Conservation (phyloP, 2,113 vertebrate genomes). For the Microtus montanus region DNA sequence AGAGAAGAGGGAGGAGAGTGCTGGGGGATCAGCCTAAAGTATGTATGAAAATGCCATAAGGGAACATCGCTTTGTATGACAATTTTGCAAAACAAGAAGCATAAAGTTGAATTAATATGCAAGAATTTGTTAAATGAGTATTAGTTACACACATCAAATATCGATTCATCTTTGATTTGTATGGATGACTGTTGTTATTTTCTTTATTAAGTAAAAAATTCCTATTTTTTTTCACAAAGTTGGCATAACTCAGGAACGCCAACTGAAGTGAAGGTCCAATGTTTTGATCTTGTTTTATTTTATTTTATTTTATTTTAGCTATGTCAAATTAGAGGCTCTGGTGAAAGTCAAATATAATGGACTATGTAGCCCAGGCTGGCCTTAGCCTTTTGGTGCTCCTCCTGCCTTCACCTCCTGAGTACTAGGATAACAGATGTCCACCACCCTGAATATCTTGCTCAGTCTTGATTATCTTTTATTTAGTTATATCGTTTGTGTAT, state of each 20-base stretch:
- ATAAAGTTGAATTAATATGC: slow-evolving; percentile 1
- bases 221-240: neutral
- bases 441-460: neutral
- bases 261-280: neutral
- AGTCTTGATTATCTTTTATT: neutral
- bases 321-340: neutral
- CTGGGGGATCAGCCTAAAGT: neutral
- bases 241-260: slow-evolving; percentile 9
- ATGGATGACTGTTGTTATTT: neutral
- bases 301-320: neutral
- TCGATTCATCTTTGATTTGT: slow-evolving; percentile 6
- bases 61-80: neutral
- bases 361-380: neutral
- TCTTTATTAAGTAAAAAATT: slow-evolving; percentile 17
- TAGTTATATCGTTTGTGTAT: neutral
- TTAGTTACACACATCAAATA: neutral
- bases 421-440: neutral
- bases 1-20: neutral
- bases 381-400: too few relatives aligned
- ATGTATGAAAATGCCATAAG: neutral
- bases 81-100: neutral
- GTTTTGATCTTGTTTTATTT: neutral
- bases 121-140: slow-evolving; percentile 20
- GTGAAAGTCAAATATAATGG: neutral
- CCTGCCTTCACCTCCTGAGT: neutral